Base-by-base conservation (phyloP, 2,888 invertebrate genomes). In the Macaria notata region DNA sequence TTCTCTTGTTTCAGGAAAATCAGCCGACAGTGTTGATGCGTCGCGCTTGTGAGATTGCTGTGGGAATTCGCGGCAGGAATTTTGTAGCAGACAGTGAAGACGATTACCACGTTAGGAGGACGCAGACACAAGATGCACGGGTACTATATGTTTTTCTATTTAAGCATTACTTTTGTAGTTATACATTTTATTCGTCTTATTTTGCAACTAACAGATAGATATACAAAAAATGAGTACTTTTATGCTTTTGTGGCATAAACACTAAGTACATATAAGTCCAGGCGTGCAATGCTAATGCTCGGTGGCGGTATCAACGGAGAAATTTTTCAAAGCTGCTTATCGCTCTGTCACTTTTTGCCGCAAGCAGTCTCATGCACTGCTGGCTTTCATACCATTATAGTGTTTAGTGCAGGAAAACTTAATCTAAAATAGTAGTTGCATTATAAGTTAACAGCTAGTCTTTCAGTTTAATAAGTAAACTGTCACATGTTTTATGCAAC, bases 21-120 rank as follows among this genome's bases (percentile, higher is more conserved):
- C 89, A 89, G 64, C 86, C 86, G 0, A 85, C 88, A 46, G 54
- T 75, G 65, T 68, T 87, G 62, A 88, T 83, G 83, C 79, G 78
- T 48, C 86, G 88, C 3, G 89, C 88, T 6, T 88, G 88, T 62
- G 88, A 89, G 63, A 81, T 86, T 38, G 88, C 88, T 8, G 76
- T 79, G 19, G 87, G 85, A 19, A 53, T 63, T 6, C 78, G 83
- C 33, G 33, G 33, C 5, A 36, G 7, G 7, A 4, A 36, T 36
- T 36, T 7, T 4, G 33, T 36, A 36, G 4, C 33, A 6, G 7
- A 36, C 33, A 0, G 33, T 2, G 5, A 7, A 36, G 4, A 36
- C 33, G 7, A 7, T 4, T 6, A 4, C 4, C 7, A 36, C 33
- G 1, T 6, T 36, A 36, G 2, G 33, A 6, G 33, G 33, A 36